phyloP scores from a whole-genome alignment of 2,113 vertebrate genomes.

The Peromyscus leucopus region DNA sequence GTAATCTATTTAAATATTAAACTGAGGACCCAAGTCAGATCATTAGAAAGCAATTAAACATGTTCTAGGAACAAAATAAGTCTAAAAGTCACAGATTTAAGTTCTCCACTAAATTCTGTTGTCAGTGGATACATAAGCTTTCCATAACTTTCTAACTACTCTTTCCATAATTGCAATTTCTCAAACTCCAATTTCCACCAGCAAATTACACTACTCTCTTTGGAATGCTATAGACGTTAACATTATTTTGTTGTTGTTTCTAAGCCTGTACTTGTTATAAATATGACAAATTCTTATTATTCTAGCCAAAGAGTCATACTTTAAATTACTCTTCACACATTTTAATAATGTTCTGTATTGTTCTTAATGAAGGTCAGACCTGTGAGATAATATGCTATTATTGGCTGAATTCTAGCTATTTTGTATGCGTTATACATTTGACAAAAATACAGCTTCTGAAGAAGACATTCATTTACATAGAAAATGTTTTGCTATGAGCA shows the following conservation, averaged over 20 bases:
- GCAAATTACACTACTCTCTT: constrained; percentile 57
- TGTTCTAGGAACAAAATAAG: neutral
- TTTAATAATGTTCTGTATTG: constrained; percentile 75
- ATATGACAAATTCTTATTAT: constrained; percentile 79
- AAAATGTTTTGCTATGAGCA: constrained; percentile 77
- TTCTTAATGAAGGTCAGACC: constrained; percentile 81
- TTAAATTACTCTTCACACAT: constrained; percentile 80
- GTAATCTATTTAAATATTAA: constrained; percentile 36
- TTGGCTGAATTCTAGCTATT: constrained; percentile 79
- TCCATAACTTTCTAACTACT: neutral
- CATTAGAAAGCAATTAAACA: constrained; percentile 4
- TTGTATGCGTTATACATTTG: constrained; percentile 79
- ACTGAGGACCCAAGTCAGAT: neutral
- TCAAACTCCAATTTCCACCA: constrained; percentile 65
- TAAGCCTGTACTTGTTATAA: constrained; percentile 71
- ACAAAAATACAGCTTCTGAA: constrained; percentile 77
- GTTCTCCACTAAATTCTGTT: neutral
- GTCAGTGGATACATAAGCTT: neutral
- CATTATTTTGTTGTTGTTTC: constrained; percentile 73
- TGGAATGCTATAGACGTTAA: constrained; percentile 65
- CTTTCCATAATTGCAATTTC: neutral
- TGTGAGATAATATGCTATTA: constrained; percentile 79
- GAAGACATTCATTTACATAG: constrained; percentile 80
- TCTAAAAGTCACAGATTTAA: constrained; percentile 35
- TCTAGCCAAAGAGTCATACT: constrained; percentile 71